Conservation (phyloP, 2,888 invertebrate genomes). For the Caenorhabditis panamensis region DNA sequence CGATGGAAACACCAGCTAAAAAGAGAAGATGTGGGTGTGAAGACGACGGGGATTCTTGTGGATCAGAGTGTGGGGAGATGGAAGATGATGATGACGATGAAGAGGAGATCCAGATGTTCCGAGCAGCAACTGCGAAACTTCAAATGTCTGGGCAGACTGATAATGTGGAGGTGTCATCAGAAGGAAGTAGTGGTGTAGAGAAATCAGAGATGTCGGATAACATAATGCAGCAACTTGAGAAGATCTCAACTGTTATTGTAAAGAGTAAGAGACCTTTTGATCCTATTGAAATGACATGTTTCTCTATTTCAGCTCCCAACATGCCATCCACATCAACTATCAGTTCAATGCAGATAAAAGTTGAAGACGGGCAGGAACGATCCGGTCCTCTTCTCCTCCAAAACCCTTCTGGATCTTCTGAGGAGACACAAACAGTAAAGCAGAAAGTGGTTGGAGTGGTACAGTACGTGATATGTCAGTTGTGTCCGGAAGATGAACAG, state of each 20-base stretch:
- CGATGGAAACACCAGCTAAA: constrained; percentile 14
- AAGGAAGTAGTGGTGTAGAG: not conserved
- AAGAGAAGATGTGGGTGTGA: constrained; percentile 41
- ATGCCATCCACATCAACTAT: constrained; percentile 27
- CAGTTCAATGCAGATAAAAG: constrained; percentile 39
- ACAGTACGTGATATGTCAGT: constrained; percentile 71
- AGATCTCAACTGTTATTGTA: constrained; percentile 48
- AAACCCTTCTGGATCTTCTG: not conserved
- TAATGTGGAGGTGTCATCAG: constrained; percentile 29
- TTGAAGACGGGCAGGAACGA: constrained; percentile 37
- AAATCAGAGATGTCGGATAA: constrained; percentile 1
- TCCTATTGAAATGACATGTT: not conserved
- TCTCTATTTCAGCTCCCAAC: constrained; percentile 32
- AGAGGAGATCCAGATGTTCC: constrained; percentile 22
- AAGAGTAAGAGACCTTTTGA: constrained; percentile 10
- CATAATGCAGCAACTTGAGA: constrained; percentile 36
- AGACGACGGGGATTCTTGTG: constrained; percentile 47
- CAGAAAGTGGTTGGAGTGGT: constrained; percentile 71
- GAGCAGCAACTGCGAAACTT: constrained; percentile 34
- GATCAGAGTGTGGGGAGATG: constrained; percentile 45
- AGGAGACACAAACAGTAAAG: constrained; percentile 34
- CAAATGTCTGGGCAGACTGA: constrained; percentile 11
- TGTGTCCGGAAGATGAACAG: constrained; percentile 73
- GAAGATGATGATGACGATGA: constrained; percentile 46
- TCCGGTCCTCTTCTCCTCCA: constrained; percentile 31